Percentiles rank a stretch among this genome's conserved stretches.
Conservation (phyloP, 2,888 invertebrate genomes). For the Temnothorax unifasciatus region DNA sequence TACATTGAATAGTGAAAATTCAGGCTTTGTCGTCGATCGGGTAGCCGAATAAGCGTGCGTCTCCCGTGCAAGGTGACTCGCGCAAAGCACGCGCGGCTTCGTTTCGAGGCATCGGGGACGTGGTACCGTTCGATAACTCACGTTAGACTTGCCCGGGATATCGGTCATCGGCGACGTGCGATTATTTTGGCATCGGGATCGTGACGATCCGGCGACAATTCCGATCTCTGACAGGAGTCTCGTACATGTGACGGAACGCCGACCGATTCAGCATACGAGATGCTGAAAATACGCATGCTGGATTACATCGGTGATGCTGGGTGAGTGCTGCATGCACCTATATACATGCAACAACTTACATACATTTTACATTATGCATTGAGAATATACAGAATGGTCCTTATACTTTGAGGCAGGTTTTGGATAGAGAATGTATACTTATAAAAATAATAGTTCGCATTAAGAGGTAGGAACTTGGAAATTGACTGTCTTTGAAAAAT, state of each 20-base stretch:
- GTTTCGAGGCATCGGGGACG: conserved; percentile 75
- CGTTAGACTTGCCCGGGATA: conserved; percentile 62
- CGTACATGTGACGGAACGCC: conserved; percentile 55
- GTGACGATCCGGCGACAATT: conserved; percentile 18
- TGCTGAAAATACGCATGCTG: conserved; percentile 85
- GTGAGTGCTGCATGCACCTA: conserved; percentile 77
- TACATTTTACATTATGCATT: conserved; percentile 21
- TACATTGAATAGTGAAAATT: neutral
- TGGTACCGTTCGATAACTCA: conserved; percentile 76
- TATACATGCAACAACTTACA: conserved; percentile 23
- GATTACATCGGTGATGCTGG: conserved; percentile 85
- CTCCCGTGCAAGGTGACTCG: conserved; percentile 40
- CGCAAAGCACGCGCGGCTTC: conserved; percentile 59
- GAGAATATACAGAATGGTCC: neutral
- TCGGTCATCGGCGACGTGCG: conserved; percentile 43
- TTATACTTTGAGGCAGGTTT: neutral
- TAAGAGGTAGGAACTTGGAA: neutral
- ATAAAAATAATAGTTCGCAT: neutral
- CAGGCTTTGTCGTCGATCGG: conserved; percentile 33
- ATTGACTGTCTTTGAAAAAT: neutral
- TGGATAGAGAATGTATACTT: neutral
- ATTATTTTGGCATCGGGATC: conserved; percentile 50
- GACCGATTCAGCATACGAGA: conserved; percentile 67
- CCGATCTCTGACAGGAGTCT: conserved; percentile 28
- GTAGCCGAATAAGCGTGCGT: conserved; percentile 12